Evolutionary conservation across 2,113 vertebrate genomes (phyloP).

Genomic region (Chaetodon trifascialis): DNA sequence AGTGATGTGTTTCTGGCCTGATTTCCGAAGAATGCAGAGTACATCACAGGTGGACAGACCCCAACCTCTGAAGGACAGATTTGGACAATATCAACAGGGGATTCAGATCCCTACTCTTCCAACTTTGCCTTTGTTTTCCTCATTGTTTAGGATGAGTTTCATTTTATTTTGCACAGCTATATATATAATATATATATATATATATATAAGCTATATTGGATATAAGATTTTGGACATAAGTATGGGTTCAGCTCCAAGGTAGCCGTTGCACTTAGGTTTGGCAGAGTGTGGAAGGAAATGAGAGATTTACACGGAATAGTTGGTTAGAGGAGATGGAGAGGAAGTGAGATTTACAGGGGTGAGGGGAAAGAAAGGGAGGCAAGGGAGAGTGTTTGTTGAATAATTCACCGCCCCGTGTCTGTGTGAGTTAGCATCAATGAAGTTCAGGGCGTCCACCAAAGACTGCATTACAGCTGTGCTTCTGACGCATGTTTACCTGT

Average conservation of each 20-base stretch:
- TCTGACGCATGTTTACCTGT: constrained; percentile 57
- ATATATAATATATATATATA: too few relatives aligned
- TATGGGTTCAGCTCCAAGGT: background rate
- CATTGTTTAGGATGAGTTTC: constrained; percentile 13
- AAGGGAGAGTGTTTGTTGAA: constrained; percentile 77
- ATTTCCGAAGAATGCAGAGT: constrained; percentile 31
- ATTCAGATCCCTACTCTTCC: background rate
- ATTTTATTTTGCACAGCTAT: constrained; percentile 18
- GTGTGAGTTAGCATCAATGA: constrained; percentile 80
- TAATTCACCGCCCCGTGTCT: constrained; percentile 84
- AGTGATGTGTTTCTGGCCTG: constrained; percentile 34
- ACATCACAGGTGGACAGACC: constrained; percentile 27
- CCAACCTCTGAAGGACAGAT: background rate
- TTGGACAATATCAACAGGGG: constrained; percentile 1
- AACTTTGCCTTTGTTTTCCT: constrained; percentile 30
- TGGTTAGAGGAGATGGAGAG: constrained; percentile 56
- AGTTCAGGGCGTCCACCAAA: constrained; percentile 69
- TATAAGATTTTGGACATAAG: constrained; percentile 1
- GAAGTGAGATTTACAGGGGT: constrained; percentile 69
- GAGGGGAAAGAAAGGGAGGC: constrained; percentile 56
- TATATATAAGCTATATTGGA: constrained; percentile 21
- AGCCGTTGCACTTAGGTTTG: constrained; percentile 33
- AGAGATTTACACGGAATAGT: constrained; percentile 54
- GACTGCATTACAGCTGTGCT: constrained; percentile 53
- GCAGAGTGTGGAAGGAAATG: constrained; percentile 40